Evolutionary conservation across 1,140 invertebrate genomes (phyloP), one percentile per base, ranked within the genome.

Genomic region (Trinorchestia longiramus): DNA sequence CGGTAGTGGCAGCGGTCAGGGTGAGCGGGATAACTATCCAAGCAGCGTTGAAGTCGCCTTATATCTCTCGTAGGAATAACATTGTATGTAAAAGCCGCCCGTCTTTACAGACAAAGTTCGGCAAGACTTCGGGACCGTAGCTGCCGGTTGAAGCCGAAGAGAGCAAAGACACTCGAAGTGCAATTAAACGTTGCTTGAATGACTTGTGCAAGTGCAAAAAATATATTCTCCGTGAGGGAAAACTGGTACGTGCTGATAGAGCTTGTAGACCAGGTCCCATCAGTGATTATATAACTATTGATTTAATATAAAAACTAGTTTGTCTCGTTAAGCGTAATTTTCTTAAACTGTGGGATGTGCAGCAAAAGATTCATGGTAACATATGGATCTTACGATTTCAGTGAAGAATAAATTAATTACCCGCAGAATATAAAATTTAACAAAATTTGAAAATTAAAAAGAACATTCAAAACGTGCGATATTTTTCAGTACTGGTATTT

Each of bases 1-100:
- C 62, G 62, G 36, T 77, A 28, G 62, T 36, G 28, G 62, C 62
- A 90, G 88, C 92, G 92, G 92, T 94, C 92, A 94, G 92, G 92
- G 92, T 94, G 92, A 94, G 44, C 92, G 44, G 92, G 92, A 94
- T 94, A 45, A 44, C 43, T 94, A 94, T 94, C 92, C 44, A 47
- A 47, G 92, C 44, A 23, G 92, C 92, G 92, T 94, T 94, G 92
- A 43, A 94, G 92, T 94, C 92, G 36, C 92, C 92, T 47, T 40
- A 94, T 15, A 94, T 17, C 92, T 94, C 92, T 44, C 43, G 92
- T 94, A 94, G 92, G 44, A 94, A 94, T 94, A 94, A 44, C 92
- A 47, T 47, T 94, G 47, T 11, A 47, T 11, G 36, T 41, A 4
- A 28, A 77, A 15, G 62, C 62, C 62, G 62, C 62, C 28, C 28